Percentiles rank a stretch among this genome's conserved stretches.
Evolutionary conservation across 1,140 invertebrate species (phyloP).

Genomic region (Acyrthosiphon pisum): DNA sequence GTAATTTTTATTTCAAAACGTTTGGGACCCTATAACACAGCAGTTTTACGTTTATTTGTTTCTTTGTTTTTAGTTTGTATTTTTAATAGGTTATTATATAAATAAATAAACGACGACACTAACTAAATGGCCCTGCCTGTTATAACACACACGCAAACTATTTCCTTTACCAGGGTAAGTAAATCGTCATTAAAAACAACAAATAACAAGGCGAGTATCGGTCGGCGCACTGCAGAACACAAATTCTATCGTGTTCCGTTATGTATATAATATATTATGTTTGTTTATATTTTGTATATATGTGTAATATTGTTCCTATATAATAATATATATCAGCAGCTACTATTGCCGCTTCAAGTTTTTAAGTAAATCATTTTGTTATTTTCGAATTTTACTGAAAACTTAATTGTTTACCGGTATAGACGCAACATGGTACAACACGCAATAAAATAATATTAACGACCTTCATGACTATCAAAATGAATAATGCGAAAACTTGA

Average conservation of each 20-base stretch:
- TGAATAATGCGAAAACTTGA: conserved; percentile 48
- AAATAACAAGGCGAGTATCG: not conserved
- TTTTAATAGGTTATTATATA: not conserved
- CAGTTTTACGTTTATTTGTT: not conserved
- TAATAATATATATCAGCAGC: not conserved
- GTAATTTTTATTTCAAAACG: not conserved
- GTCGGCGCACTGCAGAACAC: not conserved
- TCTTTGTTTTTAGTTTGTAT: not conserved
- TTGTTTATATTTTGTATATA: not conserved
- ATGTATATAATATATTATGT: not conserved
- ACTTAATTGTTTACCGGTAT: conserved; percentile 32
- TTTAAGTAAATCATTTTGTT: conserved; percentile 46
- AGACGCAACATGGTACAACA: conserved; percentile 44
- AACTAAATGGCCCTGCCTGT: not conserved
- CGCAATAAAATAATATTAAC: conserved; percentile 52
- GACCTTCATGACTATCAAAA: conserved; percentile 33
- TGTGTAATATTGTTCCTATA: not conserved
- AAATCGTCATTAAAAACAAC: not conserved
- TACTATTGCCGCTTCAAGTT: not conserved
- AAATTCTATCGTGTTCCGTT: not conserved
- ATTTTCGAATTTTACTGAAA: conserved; percentile 28
- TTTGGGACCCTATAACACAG: not conserved
- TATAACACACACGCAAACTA: not conserved
- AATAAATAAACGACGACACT: not conserved
- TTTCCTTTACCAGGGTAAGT: not conserved